A percentile compares a stretch with the other conserved stretches of the same genome.
Conservation (phyloP, 2,113 vertebrate genomes). For the Mola mola region DNA sequence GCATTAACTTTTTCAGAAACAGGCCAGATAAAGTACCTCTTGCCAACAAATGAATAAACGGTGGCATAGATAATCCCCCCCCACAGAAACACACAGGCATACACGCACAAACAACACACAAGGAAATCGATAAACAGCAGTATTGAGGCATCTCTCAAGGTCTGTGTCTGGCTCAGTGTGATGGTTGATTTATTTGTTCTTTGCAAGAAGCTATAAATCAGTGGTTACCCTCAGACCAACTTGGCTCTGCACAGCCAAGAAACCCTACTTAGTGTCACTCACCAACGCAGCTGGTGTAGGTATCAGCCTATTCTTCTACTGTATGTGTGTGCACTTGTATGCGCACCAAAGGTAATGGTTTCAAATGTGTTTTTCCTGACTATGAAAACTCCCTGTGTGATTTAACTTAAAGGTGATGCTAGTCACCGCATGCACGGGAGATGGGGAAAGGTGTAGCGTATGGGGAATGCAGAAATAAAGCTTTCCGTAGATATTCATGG, state of each 20-base stretch:
- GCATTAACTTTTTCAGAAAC: conserved; percentile 75
- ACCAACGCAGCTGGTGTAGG: conserved; percentile 30
- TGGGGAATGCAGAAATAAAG: conserved; percentile 31
- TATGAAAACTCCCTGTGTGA: conserved; percentile 20
- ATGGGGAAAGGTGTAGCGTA: conserved; percentile 13
- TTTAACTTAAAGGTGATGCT: conserved; percentile 14
- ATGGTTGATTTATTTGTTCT: conserved; percentile 79
- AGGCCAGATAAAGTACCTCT: conserved; percentile 70
- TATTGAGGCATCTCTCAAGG: conserved; percentile 80
- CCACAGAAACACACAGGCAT: background rate
- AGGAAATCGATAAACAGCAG: conserved; percentile 73
- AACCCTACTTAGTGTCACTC: conserved; percentile 66
- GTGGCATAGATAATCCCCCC: conserved; percentile 62
- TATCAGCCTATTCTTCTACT: conserved; percentile 17
- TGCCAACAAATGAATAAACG: conserved; percentile 72
- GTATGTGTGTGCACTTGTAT: conserved; percentile 36
- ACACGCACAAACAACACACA: conserved; percentile 18
- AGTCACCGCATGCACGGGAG: background rate
- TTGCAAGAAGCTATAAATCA: conserved; percentile 70
- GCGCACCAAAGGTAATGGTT: conserved; percentile 6
- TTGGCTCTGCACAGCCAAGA: conserved; percentile 48
- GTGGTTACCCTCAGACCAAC: conserved; percentile 66
- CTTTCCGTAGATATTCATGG: conserved; percentile 51
- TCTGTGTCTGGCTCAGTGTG: conserved; percentile 76
- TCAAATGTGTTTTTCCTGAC: conserved; percentile 28